Base-by-base conservation (phyloP, 2,113 vertebrate genomes). In the Pseudonaja textilis region DNA sequence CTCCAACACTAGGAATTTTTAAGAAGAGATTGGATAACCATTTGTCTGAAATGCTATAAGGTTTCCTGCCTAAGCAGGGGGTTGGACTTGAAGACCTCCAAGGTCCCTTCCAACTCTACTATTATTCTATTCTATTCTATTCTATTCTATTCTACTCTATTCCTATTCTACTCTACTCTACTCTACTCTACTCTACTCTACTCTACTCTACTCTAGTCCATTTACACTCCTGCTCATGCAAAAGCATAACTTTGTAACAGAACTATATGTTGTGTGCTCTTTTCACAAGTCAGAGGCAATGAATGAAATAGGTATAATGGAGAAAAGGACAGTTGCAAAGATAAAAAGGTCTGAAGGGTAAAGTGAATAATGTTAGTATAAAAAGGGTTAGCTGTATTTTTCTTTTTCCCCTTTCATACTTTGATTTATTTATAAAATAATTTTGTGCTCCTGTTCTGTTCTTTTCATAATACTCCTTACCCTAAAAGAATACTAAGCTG, bases 401-500 rank as follows among this genome's bases (percentile, higher is more conserved):
- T 22, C 18, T 39, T 29, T 16, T 10, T 12, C 25, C 9, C 29
- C 11, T 4, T 34, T 81, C 74, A 10, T 81, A 42, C 6, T 42
- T 81, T 8, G 6, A 81, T 81, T 81, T 4, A 42, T 81, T 81
- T 81, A 22, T 81, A 6, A 22, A 42, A 81, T 42, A 22, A 81
- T 81, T 81, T 42, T 42, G 42, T 81, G 23, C 2, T 81, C 74
- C 74, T 42, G 29, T 64, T 64, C 26, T 64, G 34, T 42, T 18
- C 18, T 81, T 42, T 81, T 81, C 74, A 39, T 81, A 81, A 39
- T 81, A 81, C 74, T 81, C 7, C 34, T 81, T 23, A 39, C 3
- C 74, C 74, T 81, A 34, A 81, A 42, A 42, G 74, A 52, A 11
- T 92, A 93, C 34, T 74, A 91, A 90, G 95, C 94, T 93, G 93